These are phyloP conservation scores for Blastobasis lacticolella DNA, from an alignment of 2,888 invertebrate genomes.

Conservation along the genomic window DNA sequence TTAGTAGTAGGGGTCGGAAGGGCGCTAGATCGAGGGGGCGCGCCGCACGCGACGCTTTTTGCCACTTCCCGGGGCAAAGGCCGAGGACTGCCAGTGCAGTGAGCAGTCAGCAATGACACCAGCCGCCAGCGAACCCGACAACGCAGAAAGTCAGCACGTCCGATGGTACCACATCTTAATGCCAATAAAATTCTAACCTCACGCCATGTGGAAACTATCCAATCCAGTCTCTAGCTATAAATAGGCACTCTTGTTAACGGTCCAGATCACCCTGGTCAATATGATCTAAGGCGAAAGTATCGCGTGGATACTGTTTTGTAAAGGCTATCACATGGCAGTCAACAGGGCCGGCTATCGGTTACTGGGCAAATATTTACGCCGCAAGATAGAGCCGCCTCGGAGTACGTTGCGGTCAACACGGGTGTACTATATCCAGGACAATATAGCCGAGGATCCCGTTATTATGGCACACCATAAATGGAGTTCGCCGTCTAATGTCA, in stretches of 20 bases:
- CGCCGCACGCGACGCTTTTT: constrained; percentile 31
- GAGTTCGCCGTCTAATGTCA: too few relatives aligned
- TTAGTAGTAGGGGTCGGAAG: constrained; percentile 31
- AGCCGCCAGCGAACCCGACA: too few relatives aligned
- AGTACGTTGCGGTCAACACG: constrained; percentile 44
- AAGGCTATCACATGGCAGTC: constrained; percentile 49
- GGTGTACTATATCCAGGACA: constrained; percentile 36
- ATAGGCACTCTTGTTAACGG: not conserved
- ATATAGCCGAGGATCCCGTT: too few relatives aligned
- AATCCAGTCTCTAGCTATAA: too few relatives aligned
- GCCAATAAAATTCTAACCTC: too few relatives aligned
- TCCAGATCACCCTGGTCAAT: constrained; percentile 16
- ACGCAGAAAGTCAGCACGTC: too few relatives aligned
- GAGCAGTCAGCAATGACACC: too few relatives aligned
- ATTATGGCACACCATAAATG: too few relatives aligned
- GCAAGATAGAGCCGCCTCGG: constrained; percentile 34
- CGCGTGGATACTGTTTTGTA: constrained; percentile 38
- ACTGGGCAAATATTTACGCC: constrained; percentile 55
- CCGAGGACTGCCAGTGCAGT: not conserved
- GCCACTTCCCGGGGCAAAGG: constrained; percentile 19
- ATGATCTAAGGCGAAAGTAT: constrained; percentile 27
- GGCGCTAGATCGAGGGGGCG: constrained; percentile 15
- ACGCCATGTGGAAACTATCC: too few relatives aligned
- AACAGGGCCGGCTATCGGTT: constrained; percentile 52
- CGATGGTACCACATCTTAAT: too few relatives aligned